These are phyloP conservation scores for Tetragonisca angustula DNA, from an alignment of 2,888 invertebrate genomes.

Conservation along the genomic window DNA sequence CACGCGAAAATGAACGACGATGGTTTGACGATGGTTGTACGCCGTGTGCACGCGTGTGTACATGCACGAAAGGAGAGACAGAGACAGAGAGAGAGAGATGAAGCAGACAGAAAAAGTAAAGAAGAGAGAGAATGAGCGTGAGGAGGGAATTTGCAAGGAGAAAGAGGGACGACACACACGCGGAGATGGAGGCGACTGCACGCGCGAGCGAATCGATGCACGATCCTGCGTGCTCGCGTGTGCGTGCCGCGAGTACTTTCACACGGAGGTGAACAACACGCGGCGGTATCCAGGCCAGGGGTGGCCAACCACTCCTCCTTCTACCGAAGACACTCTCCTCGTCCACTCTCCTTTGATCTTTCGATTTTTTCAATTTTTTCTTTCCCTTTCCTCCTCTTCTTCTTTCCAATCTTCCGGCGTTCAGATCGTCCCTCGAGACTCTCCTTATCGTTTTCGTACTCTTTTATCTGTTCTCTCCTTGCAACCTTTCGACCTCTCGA, in stretches of 20 bases:
- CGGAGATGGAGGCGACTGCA: conserved; percentile 28
- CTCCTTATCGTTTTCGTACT: no score
- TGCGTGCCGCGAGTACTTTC: conserved; percentile 78
- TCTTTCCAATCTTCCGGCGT: no score
- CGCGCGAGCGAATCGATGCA: conserved; percentile 49
- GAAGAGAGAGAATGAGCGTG: background rate
- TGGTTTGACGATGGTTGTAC: background rate
- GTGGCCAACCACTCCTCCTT: conserved; percentile 79
- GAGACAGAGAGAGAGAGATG: background rate
- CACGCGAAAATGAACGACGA: conserved; percentile 16
- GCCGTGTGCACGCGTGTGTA: background rate
- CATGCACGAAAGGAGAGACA: background rate
- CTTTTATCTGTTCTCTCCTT: no score
- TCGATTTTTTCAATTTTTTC: background rate
- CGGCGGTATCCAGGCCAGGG: conserved; percentile 82
- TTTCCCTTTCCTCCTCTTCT: background rate
- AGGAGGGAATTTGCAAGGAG: background rate
- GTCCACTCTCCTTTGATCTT: background rate
- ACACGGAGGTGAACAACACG: conserved; percentile 82
- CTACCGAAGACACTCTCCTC: conserved; percentile 65
- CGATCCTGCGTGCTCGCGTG: conserved; percentile 39
- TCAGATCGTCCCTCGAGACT: no score
- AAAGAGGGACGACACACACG: background rate
- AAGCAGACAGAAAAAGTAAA: conserved; percentile 17
- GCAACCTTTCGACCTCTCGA: no score